phyloP scores from a whole-genome alignment of 2,888 invertebrate genomes.

The Drosophila mettleri region DNA sequence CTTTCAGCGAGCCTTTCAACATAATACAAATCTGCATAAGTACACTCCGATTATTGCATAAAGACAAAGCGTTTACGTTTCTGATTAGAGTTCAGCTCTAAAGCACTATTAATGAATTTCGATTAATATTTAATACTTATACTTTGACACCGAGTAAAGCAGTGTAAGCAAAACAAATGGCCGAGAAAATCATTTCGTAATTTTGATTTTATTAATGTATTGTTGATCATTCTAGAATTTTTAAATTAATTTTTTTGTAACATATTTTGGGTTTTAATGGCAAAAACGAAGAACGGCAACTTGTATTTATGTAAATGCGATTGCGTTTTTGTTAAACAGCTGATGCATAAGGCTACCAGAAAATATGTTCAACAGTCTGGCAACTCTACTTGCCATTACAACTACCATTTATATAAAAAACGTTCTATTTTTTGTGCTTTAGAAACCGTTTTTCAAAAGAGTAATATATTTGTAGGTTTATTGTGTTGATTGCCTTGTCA shows the following conservation, averaged over 20 bases:
- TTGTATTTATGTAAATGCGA: conserved; percentile 17
- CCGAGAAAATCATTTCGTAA: conserved; percentile 7
- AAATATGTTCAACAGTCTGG: conserved; percentile 10
- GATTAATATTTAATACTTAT: conserved; percentile 53
- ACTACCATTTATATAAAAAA: conserved; percentile 14
- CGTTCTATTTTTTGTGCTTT: background rate
- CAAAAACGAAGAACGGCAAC: conserved; percentile 17
- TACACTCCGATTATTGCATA: conserved; percentile 11
- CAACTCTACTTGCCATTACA: conserved; percentile 22
- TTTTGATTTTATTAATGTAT: background rate
- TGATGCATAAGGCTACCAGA: conserved; percentile 35
- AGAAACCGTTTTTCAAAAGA: background rate
- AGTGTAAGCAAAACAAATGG: conserved; percentile 10
- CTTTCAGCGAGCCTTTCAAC: conserved; percentile 84
- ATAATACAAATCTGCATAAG: conserved; percentile 67
- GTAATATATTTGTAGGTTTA: background rate
- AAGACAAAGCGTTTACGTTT: conserved; percentile 7
- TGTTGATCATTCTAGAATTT: background rate
- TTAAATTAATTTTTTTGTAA: conserved; percentile 1
- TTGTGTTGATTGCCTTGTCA: background rate
- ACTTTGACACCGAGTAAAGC: conserved; percentile 23
- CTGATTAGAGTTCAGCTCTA: background rate
- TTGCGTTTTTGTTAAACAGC: conserved; percentile 35
- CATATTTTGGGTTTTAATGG: conserved; percentile 30
- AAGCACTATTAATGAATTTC: conserved; percentile 27